phyloP scores from a whole-genome alignment of 1,140 invertebrate genomes.

The Amphibalanus amphitrite region DNA sequence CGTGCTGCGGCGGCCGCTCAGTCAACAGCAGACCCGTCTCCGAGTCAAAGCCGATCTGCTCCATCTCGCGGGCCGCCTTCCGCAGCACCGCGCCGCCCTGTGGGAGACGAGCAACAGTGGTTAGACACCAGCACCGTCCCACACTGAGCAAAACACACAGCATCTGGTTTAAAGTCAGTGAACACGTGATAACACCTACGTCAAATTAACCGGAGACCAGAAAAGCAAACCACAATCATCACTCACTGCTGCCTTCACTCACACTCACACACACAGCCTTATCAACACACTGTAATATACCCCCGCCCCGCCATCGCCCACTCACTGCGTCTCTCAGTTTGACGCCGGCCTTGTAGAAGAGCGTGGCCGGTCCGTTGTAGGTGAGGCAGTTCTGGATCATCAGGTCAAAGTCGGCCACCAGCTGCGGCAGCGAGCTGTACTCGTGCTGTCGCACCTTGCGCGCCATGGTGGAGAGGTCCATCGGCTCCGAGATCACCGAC shows the following conservation, averaged over 20 bases:
- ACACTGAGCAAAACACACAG: too few relatives aligned
- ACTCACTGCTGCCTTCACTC: not conserved
- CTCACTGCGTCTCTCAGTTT: slow-evolving; percentile 18
- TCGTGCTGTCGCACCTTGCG: slow-evolving; percentile 54
- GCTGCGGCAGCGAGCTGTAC: slow-evolving; percentile 56
- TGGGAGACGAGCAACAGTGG: slow-evolving; percentile 13
- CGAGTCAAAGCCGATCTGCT: slow-evolving; percentile 40
- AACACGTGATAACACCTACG: too few relatives aligned
- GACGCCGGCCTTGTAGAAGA: slow-evolving; percentile 33
- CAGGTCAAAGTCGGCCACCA: slow-evolving; percentile 76
- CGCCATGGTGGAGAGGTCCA: slow-evolving; percentile 89
- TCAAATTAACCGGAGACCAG: too few relatives aligned
- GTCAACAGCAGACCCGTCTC: slow-evolving; percentile 29
- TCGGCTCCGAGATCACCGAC: slow-evolving; percentile 78
- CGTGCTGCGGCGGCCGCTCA: slow-evolving; percentile 17
- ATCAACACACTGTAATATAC: too few relatives aligned
- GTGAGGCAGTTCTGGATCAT: slow-evolving; percentile 89
- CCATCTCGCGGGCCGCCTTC: slow-evolving; percentile 48
- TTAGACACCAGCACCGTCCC: too few relatives aligned
- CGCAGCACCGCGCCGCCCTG: slow-evolving; percentile 53
- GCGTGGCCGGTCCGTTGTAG: slow-evolving; percentile 85
- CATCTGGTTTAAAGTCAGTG: too few relatives aligned
- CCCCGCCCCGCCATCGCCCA: too few relatives aligned
- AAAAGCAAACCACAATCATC: too few relatives aligned
- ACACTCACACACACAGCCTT: not conserved